Base-by-base conservation (phyloP, 2,888 invertebrate species). In the Sarcophaga variegata region DNA sequence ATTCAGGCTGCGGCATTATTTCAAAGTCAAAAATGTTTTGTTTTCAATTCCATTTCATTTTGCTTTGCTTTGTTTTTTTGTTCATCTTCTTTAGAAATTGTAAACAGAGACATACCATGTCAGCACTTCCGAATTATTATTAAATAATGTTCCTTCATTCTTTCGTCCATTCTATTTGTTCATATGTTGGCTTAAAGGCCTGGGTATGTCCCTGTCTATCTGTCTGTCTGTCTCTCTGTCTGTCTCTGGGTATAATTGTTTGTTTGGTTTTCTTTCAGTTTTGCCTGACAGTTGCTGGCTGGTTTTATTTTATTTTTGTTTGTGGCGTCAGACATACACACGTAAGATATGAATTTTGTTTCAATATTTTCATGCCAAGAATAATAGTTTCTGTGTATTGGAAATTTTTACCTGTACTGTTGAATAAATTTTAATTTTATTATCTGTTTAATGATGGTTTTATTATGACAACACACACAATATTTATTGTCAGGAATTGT, bases 61-160 rank as follows among this genome's bases (percentile, higher is more conserved):
- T 37, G 37, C 37, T 63, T 78, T 59, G 22, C 47, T 22, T n/a
- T 22, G 12, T 37, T 63, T 27, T 75, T 60, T 45, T 75, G 37
- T 72, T 62, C 60, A 25, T 72, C 59, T 78, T 71, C 76, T 60
- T 3, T 25, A 49, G 75, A 75, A 82, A 78, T 75, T 82, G 69
- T 78, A 66, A 87, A 79, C 70, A 79, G 54, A 79, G 87, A 87
- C 81, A 84, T 82, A 78, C 76, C 71, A 79, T 84, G 79, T 87
- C 87, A 87, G 81, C 87, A 87, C 87, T 87, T 87, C 87, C 87
- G 87, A 87, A 84, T 87, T 84, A 87, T 87, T 87, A 84, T 79
- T 79, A 84, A 84, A 82, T 79, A 84, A 82, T 84, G 78, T 87
- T 75, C 76, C 14, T 54, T 14, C 54, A 54, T 12, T 14, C 54